Evolutionary conservation across 2,888 invertebrate genomes (phyloP).

Genomic region (Hypsopygia costalis): DNA sequence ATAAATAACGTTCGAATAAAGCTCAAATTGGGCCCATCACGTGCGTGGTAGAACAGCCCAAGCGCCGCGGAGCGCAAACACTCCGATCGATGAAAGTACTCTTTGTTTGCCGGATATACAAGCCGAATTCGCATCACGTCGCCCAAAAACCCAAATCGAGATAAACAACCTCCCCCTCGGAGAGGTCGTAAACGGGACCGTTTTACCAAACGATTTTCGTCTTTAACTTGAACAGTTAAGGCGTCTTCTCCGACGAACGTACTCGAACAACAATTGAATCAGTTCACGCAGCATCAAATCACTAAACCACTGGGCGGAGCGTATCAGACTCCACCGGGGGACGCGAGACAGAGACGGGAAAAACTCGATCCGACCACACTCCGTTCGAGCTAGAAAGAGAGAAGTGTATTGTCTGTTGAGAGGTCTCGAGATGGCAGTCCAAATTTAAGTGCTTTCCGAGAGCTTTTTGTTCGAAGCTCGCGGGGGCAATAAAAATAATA

Average conservation of each 20-base stretch:
- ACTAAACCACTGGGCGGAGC: slow-evolving; percentile 81
- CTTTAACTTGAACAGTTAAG: slow-evolving; percentile 71
- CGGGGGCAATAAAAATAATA: slow-evolving; percentile 70
- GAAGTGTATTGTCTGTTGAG: slow-evolving; percentile 47
- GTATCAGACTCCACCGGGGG: slow-evolving; percentile 73
- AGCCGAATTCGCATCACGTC: slow-evolving; percentile 79
- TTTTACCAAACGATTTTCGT: slow-evolving; percentile 75
- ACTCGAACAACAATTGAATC: slow-evolving; percentile 75
- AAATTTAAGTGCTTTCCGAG: slow-evolving; percentile 65
- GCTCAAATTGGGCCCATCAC: slow-evolving; percentile 57
- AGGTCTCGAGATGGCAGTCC: slow-evolving; percentile 61
- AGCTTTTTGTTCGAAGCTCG: slow-evolving; percentile 72
- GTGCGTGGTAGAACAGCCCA: slow-evolving; percentile 46
- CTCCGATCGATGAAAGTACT: slow-evolving; percentile 68
- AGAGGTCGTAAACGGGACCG: slow-evolving; percentile 69
- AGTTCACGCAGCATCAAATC: slow-evolving; percentile 81
- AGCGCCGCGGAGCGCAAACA: slow-evolving; percentile 49
- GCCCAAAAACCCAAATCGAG: slow-evolving; percentile 78
- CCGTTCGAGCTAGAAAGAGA: slow-evolving; percentile 54
- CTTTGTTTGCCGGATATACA: slow-evolving; percentile 74
- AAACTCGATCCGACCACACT: slow-evolving; percentile 35
- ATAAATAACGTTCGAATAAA: slow-evolving; percentile 71
- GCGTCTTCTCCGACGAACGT: slow-evolving; percentile 60
- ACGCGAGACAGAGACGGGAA: slow-evolving; percentile 63
- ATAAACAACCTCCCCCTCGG: slow-evolving; percentile 73